Conservation (phyloP, 1,140 invertebrate species). For the Eueides isabella region DNA sequence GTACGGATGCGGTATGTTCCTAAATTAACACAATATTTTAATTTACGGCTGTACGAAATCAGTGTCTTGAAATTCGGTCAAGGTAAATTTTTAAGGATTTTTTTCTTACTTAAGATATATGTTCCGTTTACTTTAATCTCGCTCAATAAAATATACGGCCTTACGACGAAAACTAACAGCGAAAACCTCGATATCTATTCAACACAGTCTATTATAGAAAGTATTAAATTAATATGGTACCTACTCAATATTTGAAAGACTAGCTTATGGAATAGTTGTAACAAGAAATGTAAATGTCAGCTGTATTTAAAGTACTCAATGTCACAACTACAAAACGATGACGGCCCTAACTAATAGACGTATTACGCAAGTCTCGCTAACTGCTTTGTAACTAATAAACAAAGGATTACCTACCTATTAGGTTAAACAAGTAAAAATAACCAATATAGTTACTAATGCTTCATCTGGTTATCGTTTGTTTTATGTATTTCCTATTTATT, state of each 20-base stretch:
- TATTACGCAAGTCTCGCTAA: constrained; percentile 8
- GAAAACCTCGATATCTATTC: background rate
- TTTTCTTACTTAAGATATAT: background rate
- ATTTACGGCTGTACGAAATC: constrained; percentile 16
- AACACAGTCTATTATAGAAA: background rate
- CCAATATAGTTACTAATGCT: background rate
- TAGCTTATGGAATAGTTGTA: background rate
- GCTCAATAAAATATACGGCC: background rate
- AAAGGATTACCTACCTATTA: background rate
- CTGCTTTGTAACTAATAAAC: background rate
- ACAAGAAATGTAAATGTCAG: background rate
- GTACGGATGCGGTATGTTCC: constrained; percentile 5
- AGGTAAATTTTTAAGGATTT: constrained; percentile 14
- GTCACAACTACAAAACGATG: background rate
- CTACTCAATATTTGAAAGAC: background rate
- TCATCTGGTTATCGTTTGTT: background rate
- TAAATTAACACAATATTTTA: constrained; percentile 26
- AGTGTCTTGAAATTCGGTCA: constrained; percentile 19
- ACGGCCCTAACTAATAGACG: background rate
- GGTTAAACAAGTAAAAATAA: background rate
- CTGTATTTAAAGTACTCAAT: background rate
- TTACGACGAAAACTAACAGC: background rate
- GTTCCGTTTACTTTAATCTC: background rate
- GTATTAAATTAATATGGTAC: background rate
- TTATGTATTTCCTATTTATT: too few relatives aligned